Percentiles rank a stretch among this genome's conserved stretches.
These are phyloP conservation scores for Nannoperca australis DNA, from an alignment of 2,797 vertebrate genomes.

Conservation along the genomic window DNA sequence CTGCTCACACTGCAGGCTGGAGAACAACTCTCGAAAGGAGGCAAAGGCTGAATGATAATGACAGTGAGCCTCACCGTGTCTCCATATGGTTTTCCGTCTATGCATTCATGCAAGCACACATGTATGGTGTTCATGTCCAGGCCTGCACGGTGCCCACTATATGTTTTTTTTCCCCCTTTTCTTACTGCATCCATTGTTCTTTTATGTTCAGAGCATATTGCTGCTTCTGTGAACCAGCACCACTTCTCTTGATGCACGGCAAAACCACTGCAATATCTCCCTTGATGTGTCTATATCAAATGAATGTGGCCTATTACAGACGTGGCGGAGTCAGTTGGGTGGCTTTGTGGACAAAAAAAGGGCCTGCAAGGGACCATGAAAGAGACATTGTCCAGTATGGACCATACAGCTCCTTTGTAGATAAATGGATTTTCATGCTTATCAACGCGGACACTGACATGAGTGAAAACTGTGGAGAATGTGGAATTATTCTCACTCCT, in stretches of 20 bases:
- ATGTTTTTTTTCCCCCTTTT: not conserved
- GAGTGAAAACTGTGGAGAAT: conserved; percentile 84
- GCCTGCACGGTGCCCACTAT: conserved; percentile 32
- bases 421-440: conserved; percentile 87
- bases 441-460: conserved; percentile 80
- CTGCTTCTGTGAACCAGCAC: conserved; percentile 60
- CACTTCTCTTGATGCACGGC: conserved; percentile 70
- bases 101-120: conserved; percentile 3
- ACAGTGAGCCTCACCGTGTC: conserved; percentile 33
- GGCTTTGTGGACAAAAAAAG: conserved; percentile 75
- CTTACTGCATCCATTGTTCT: conserved; percentile 70
- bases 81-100: conserved; percentile 8
- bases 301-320: conserved; percentile 74
- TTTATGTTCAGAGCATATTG: conserved; percentile 72
- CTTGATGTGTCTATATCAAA: conserved; percentile 80
- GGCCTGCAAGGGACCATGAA: conserved; percentile 77
- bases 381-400: conserved; percentile 78
- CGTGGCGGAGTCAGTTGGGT: conserved; percentile 74
- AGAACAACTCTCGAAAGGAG: conserved; percentile 18
- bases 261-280: conserved; percentile 59
- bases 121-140: conserved; percentile 20
- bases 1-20: conserved; percentile 18
- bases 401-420: conserved; percentile 77
- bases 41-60: conserved; percentile 33
- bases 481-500: conserved; percentile 77